A percentile compares a stretch with the other conserved stretches of the same genome.
These are phyloP conservation scores for Opisthograptis luteolata DNA, from an alignment of 2,888 invertebrate genomes.

Conservation along the genomic window DNA sequence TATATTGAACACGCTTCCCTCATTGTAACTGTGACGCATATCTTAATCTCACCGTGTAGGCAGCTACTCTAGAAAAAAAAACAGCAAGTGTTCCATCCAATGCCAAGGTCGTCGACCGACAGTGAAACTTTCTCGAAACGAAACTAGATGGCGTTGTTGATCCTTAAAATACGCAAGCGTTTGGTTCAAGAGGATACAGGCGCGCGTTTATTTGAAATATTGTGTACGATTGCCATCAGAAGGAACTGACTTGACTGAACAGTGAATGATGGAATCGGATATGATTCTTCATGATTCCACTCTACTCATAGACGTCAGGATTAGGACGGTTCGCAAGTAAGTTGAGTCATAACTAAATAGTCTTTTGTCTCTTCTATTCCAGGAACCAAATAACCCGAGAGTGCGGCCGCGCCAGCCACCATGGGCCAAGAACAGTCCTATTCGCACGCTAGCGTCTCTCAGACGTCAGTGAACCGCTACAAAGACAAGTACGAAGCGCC, in stretches of 20 bases:
- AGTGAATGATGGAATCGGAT: constrained; percentile 76
- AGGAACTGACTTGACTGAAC: constrained; percentile 83
- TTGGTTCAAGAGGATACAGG: constrained; percentile 23
- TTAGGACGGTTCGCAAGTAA: too few species aligned
- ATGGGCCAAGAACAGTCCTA: constrained; percentile 81
- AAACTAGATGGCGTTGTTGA: constrained; percentile 48
- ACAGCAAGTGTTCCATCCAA: constrained; percentile 38
- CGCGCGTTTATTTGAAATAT: not conserved
- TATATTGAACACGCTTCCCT: constrained; percentile 11
- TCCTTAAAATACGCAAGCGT: constrained; percentile 44
- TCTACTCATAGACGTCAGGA: too few species aligned
- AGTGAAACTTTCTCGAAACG: constrained; percentile 19
- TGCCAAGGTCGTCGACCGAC: constrained; percentile 51
- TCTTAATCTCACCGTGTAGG: too few species aligned
- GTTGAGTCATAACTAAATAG: not conserved
- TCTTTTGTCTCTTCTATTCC: constrained; percentile 49
- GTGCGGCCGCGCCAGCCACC: constrained; percentile 59
- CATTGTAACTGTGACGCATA: not conserved
- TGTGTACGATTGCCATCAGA: constrained; percentile 50
- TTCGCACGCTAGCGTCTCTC: constrained; percentile 62
- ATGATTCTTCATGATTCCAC: constrained; percentile 67
- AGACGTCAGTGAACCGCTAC: constrained; percentile 59
- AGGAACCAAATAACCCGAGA: constrained; percentile 59
- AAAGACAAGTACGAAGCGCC: constrained; percentile 67
- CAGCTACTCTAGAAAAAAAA: too few species aligned